Evolutionary conservation across 2,888 invertebrate genomes (phyloP).

Genomic region (Hyposoter dolosus): DNA sequence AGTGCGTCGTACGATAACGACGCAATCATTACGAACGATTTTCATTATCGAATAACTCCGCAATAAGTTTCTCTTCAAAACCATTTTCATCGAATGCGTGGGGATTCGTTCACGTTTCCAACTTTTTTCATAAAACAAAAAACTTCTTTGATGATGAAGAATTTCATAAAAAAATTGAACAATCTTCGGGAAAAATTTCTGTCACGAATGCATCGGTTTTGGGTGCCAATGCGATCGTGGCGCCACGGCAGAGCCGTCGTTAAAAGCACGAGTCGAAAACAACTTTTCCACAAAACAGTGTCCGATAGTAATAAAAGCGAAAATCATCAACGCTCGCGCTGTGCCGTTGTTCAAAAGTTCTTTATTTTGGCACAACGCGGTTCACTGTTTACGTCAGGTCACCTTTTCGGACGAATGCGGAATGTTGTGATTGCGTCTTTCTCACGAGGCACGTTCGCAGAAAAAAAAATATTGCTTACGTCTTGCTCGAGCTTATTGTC

Average conservation of each 20-base stretch:
- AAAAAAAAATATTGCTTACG: not conserved
- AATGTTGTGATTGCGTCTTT: not conserved
- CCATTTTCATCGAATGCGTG: no score
- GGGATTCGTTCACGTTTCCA: no score
- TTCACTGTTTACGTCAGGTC: conserved; percentile 40
- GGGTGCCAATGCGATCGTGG: not conserved
- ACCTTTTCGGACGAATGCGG: not conserved
- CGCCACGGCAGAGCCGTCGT: not conserved
- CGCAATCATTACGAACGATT: no score
- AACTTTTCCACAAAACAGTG: conserved; percentile 6
- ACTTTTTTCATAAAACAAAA: no score
- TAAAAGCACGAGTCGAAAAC: not conserved
- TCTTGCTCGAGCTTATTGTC: not conserved
- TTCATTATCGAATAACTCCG: no score
- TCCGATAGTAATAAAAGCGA: conserved; percentile 35
- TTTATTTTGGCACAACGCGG: conserved; percentile 52
- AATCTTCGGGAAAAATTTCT: no score
- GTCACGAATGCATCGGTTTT: not conserved
- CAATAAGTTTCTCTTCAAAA: no score
- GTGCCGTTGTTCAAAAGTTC: not conserved
- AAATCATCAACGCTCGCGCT: not conserved
- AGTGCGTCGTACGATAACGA: no score
- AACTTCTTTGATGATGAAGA: no score
- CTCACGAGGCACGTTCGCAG: not conserved
- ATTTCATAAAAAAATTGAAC: no score